phyloP scores from a whole-genome alignment of 2,797 vertebrate species.

The Jordanella pulchra region DNA sequence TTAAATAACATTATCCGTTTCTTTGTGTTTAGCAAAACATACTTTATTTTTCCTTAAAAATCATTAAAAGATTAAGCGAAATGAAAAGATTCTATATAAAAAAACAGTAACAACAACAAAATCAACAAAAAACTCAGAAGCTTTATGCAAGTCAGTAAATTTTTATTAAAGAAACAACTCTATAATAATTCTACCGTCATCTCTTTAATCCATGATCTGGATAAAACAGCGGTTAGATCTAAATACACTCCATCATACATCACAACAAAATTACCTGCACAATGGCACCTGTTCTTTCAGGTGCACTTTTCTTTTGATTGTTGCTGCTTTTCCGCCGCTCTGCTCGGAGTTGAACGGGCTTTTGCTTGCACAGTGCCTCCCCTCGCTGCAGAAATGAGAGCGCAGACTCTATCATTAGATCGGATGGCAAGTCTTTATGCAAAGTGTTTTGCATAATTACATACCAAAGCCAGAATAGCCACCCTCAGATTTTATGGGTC shows the following conservation, averaged over 20 bases:
- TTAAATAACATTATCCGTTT: neutral
- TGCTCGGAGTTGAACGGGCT: conserved; percentile 80
- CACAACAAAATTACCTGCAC: conserved; percentile 63
- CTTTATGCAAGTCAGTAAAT: neutral
- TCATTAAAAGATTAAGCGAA: neutral
- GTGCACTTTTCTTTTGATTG: conserved; percentile 85
- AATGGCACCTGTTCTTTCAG: conserved; percentile 69
- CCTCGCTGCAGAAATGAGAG: conserved; percentile 89
- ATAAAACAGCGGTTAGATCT: conserved; percentile 39
- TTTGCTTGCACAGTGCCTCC: conserved; percentile 71
- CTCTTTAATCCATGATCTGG: conserved; percentile 4
- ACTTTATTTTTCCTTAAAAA: neutral
- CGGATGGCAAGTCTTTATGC: conserved; percentile 99
- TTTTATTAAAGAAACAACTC: neutral
- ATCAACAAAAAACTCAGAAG: neutral
- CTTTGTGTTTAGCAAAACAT: too few species aligned
- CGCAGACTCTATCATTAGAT: conserved; percentile 98
- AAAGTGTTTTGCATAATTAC: conserved; percentile 99
- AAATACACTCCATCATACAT: conserved; percentile 43
- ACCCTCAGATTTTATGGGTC: conserved; percentile 99
- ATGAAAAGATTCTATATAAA: neutral
- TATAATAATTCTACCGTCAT: neutral
- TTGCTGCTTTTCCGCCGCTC: conserved; percentile 79
- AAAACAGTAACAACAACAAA: conserved; percentile 1
- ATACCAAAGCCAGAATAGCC: conserved; percentile 99